Percentiles rank a stretch among this genome's conserved stretches.
Conservation (phyloP, 2,888 invertebrate species). For the Pachydiplax longipennis region DNA sequence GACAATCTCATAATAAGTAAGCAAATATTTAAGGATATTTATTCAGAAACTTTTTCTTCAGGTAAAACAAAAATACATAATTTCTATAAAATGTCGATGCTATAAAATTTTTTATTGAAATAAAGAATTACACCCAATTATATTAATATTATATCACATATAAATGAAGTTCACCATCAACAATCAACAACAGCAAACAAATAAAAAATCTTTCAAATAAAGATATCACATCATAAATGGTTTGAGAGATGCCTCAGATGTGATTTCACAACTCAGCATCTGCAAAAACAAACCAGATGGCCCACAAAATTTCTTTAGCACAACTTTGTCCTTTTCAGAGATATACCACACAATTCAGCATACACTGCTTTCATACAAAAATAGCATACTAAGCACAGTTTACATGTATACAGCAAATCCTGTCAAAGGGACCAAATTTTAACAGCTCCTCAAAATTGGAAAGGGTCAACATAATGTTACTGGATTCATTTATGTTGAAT, state of each 20-base stretch:
- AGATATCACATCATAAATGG: constrained; percentile 13
- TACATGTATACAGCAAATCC: background rate
- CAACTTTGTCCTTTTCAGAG: background rate
- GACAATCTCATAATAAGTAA: too few relatives aligned
- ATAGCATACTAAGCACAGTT: background rate
- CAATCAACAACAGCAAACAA: constrained; percentile 31
- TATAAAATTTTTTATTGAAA: constrained; percentile 31
- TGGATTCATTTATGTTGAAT: too few relatives aligned
- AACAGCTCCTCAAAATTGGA: too few relatives aligned
- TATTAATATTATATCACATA: constrained; percentile 2
- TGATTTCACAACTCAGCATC: background rate
- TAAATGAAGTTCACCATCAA: constrained; percentile 28
- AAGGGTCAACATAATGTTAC: too few relatives aligned
- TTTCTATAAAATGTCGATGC: background rate
- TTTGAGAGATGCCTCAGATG: background rate
- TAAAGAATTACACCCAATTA: constrained; percentile 31
- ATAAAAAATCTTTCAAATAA: constrained; percentile 16
- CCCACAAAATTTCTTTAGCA: background rate
- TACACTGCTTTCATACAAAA: background rate
- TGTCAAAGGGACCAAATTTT: too few relatives aligned
- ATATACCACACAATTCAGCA: background rate
- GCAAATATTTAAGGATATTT: too few relatives aligned
- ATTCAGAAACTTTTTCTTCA: too few relatives aligned
- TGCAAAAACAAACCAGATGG: constrained; percentile 26
- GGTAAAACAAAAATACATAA: too few relatives aligned